phyloP scores from a whole-genome alignment of 2,888 invertebrate species.

The Sericinus montela region DNA sequence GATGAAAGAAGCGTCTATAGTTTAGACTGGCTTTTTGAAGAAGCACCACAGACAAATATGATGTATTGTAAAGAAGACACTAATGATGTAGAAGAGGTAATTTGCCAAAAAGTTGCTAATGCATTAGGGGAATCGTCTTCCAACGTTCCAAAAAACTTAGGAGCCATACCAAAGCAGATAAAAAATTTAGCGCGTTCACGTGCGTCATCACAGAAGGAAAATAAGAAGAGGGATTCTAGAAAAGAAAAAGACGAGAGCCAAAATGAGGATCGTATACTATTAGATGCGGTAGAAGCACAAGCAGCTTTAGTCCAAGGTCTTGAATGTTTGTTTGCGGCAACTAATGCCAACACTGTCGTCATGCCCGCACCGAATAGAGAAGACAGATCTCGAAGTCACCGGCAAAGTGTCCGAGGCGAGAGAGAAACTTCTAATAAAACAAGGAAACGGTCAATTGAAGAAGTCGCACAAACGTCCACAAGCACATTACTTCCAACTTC shows the following conservation, averaged over 20 bases:
- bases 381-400: conserved; percentile 54
- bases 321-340: conserved; percentile 72
- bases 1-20: conserved; percentile 71
- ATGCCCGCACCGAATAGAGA: conserved; percentile 68
- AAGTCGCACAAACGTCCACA: conserved; percentile 81
- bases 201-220: conserved; percentile 79
- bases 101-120: conserved; percentile 51
- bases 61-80: conserved; percentile 42
- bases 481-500: conserved; percentile 83
- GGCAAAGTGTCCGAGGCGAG: conserved; percentile 66
- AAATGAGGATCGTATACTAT: conserved; percentile 60
- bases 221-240: conserved; percentile 71
- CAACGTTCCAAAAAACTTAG: conserved; percentile 81
- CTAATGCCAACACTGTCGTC: conserved; percentile 70
- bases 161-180: conserved; percentile 85
- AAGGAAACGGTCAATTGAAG: conserved; percentile 76
- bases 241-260: conserved; percentile 68
- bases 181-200: conserved; percentile 76
- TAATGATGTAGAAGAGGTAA: conserved; percentile 42
- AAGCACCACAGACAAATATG: conserved; percentile 38
- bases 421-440: conserved; percentile 65
- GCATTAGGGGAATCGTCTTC: conserved; percentile 67
- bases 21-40: conserved; percentile 72
- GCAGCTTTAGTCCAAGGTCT: conserved; percentile 78
- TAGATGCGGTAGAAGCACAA: conserved; percentile 75